Evolutionary conservation across 2,888 invertebrate genomes (phyloP), one percentile per base, ranked within the genome.

Genomic region (Netelia melanura): DNA sequence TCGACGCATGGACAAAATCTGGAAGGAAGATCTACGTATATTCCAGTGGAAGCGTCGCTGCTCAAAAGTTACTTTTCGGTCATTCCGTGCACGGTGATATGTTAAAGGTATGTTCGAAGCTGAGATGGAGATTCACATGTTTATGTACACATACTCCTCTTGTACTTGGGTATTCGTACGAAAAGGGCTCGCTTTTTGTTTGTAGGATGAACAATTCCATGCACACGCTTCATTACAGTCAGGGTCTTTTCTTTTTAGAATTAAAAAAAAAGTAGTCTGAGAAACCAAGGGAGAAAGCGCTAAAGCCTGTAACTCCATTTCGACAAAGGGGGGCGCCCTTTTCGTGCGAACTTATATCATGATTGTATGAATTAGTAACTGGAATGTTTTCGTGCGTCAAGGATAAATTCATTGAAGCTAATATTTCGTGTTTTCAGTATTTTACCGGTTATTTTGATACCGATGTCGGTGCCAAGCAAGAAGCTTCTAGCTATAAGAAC

Each of bases 41-140:
- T 93, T 99, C 99, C 0, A 98, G 98, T 38, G 99, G 98, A 67
- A 98, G 98, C 78, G 96, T 98, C 0, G 96, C 97, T 90, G 97
- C 98, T 14, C 99, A 99, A 93, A 97, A 98, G 92, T 95, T 98
- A 10, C 95, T 99, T 3, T 98, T 99, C 93, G 95, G 95, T 0
- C 95, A 98, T 93, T 96, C 98, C 2, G 94, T 94, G 21, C 95
- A 96, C 64, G 99, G 99, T 0, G 96, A 99, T 93, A 92, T 99
- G 86, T 94, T 96, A 11, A 93, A 95, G 89, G 96, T 96, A 62
- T 93, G 94, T 78, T 95, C 43, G 76, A 43, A 14, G 2, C 43
- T 54, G 25, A 70, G 25, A 48, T 38, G 11, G 6, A 0, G 5
- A 38, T 38, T 38, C 1, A 38, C 38, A 38, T 38, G 30, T 30